These are phyloP conservation scores for Heteromormyrus szaboi DNA, from an alignment of 2,797 vertebrate species.

Conservation along the genomic window DNA sequence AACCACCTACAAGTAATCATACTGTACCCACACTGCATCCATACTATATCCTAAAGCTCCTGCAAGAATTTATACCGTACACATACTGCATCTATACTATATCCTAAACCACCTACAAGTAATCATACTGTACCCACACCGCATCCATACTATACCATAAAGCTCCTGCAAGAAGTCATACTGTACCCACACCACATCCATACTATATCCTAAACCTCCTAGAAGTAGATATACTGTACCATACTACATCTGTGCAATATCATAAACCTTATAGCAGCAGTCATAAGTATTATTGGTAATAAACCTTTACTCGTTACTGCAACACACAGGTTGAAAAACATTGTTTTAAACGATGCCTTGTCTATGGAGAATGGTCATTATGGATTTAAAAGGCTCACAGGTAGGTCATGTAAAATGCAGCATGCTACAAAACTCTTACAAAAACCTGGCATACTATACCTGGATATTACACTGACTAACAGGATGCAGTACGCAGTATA, in stretches of 20 bases:
- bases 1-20: constrained; percentile 73
- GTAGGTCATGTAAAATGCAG: not conserved
- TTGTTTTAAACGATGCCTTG: not conserved
- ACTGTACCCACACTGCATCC: not conserved
- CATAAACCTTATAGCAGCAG: constrained; percentile 82
- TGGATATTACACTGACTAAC: not conserved
- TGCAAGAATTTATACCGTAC: constrained; percentile 59
- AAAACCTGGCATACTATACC: not conserved
- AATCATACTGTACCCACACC: not conserved
- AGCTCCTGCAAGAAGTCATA: constrained; percentile 73
- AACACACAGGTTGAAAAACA: not conserved
- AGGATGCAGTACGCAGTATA: not conserved
- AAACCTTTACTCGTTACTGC: not conserved
- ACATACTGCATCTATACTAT: not conserved
- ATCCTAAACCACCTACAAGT: constrained; percentile 85
- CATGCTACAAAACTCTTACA: not conserved
- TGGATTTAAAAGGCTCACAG: not conserved
- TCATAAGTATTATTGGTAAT: not conserved
- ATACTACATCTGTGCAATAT: constrained; percentile 32
- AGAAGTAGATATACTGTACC: constrained; percentile 54
- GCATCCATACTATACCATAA: constrained; percentile 57
- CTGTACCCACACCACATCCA: not conserved
- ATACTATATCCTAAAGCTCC: constrained; percentile 71
- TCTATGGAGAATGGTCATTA: not conserved
- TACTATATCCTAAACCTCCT: constrained; percentile 75